Evolutionary conservation across 1,140 invertebrate species (phyloP).

Genomic region (Scaptomyza montana): DNA sequence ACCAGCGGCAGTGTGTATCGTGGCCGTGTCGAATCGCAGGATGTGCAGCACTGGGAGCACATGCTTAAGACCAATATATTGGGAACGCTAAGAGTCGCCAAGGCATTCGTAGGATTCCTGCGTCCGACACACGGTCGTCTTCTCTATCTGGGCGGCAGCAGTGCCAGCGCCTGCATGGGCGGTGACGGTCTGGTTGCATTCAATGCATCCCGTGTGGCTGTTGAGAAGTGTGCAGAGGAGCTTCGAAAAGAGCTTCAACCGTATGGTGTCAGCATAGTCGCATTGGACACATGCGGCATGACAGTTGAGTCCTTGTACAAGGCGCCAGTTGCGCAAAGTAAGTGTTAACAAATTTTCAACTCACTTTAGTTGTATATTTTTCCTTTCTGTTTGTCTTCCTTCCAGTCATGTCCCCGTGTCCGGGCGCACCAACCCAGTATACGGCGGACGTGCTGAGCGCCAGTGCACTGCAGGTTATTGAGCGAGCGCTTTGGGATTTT

Average conservation of each 20-base stretch:
- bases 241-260: constrained; percentile 88
- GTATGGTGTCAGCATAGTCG: constrained; percentile 89
- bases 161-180: constrained; percentile 56
- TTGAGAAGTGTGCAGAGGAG: constrained; percentile 89
- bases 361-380: neutral
- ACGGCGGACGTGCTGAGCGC: constrained; percentile 81
- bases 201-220: constrained; percentile 88
- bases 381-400: neutral
- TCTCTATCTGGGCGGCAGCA: constrained; percentile 85
- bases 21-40: constrained; percentile 88
- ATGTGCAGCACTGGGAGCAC: constrained; percentile 90
- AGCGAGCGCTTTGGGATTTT: constrained; percentile 78
- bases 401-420: constrained; percentile 54
- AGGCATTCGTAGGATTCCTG: constrained; percentile 89
- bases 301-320: constrained; percentile 87
- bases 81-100: constrained; percentile 89
- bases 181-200: constrained; percentile 87
- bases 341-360: constrained; percentile 45
- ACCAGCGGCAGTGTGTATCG: constrained; percentile 89
- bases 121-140: constrained; percentile 85
- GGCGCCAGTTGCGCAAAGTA: constrained; percentile 85
- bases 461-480: constrained; percentile 76
- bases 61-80: constrained; percentile 90
- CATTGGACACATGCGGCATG: constrained; percentile 89
- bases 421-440: constrained; percentile 79